These are phyloP conservation scores for Tribolium castaneum DNA, from an alignment of 1,140 invertebrate genomes.

Conservation along the genomic window DNA sequence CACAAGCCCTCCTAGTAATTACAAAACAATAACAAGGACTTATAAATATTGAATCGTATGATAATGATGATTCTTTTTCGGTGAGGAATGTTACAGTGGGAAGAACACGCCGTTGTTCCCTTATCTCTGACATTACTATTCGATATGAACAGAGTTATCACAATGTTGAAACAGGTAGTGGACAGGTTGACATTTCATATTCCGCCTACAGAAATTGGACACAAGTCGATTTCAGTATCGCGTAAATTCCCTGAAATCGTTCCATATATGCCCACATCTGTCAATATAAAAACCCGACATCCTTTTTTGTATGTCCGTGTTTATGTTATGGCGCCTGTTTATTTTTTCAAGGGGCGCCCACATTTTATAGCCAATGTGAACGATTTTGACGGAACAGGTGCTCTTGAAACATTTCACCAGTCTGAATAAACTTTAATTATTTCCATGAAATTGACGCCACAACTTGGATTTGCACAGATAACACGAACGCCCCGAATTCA, in stretches of 20 bases:
- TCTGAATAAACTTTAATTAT: conserved; percentile 29
- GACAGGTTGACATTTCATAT: conserved; percentile 40
- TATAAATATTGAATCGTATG: conserved; percentile 28
- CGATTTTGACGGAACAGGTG: neutral
- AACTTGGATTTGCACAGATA: conserved; percentile 21
- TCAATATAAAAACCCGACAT: conserved; percentile 18
- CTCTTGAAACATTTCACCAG: neutral
- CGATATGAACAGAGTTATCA: conserved; percentile 18
- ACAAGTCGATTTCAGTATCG: neutral
- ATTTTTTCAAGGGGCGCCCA: conserved; percentile 19
- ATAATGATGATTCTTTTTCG: conserved; percentile 6
- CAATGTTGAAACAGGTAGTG: conserved; percentile 26
- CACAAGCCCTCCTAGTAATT: neutral
- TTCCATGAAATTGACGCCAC: conserved; percentile 20
- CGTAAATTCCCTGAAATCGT: conserved; percentile 8
- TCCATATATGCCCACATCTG: conserved; percentile 28
- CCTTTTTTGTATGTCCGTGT: conserved; percentile 17
- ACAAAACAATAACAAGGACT: conserved; percentile 20
- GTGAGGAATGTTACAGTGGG: conserved; percentile 27
- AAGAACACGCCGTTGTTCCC: conserved; percentile 3
- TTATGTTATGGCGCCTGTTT: conserved; percentile 27
- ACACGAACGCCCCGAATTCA: neutral
- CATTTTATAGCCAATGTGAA: neutral
- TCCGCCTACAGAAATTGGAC: conserved; percentile 28
- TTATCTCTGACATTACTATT: conserved; percentile 5